Evolutionary conservation across 92 coral and sea anemone species (phyloP).

Genomic region (Blastomussa wellsi): DNA sequence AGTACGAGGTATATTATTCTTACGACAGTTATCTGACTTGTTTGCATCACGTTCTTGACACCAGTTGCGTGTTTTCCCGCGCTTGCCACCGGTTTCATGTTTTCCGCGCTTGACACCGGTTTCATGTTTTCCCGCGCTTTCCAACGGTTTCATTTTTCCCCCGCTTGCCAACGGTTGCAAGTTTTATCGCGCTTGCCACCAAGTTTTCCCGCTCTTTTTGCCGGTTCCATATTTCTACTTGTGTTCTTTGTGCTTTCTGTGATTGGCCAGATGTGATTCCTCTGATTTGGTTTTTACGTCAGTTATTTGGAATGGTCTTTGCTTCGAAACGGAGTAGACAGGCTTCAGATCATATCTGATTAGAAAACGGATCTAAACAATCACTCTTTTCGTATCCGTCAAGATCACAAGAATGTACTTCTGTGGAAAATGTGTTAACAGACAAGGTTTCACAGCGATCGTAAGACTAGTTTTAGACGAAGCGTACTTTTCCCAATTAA

Average conservation of each 20-base stretch:
- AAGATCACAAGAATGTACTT: not conserved
- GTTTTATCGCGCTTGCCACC: conserved; percentile 8
- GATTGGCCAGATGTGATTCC: not conserved
- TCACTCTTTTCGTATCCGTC: not conserved
- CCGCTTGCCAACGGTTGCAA: not conserved
- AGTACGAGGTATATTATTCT: conserved; percentile 74
- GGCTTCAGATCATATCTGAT: too few species aligned
- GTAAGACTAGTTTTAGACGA: not conserved
- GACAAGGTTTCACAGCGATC: not conserved
- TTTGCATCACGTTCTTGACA: too few species aligned
- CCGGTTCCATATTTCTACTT: not conserved
- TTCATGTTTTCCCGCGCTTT: too few species aligned
- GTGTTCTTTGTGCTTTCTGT: not conserved
- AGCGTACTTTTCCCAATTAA: too few species aligned
- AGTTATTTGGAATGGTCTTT: not conserved
- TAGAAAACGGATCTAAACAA: too few species aligned
- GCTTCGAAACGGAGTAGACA: too few species aligned
- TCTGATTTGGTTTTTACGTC: not conserved
- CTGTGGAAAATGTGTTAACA: not conserved
- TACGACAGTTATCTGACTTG: not conserved
- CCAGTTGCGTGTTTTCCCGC: not conserved
- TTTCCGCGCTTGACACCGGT: not conserved
- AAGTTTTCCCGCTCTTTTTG: not conserved
- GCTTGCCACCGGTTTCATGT: not conserved
- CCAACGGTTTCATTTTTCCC: too few species aligned